Conservation (phyloP, 2,888 invertebrate species). For the Idaea straminata region DNA sequence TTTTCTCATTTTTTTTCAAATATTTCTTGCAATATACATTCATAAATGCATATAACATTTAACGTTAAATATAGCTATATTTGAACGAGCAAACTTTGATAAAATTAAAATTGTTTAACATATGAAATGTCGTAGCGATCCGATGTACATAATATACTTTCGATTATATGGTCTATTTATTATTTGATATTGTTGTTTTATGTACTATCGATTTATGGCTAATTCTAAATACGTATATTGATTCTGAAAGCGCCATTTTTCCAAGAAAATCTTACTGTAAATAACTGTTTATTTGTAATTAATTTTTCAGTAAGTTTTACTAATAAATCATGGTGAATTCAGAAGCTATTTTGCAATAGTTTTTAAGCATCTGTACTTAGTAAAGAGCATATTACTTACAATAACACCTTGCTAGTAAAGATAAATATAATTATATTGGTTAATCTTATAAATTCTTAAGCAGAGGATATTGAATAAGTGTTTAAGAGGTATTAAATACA, state of each 20-base stretch:
- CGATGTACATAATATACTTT: constrained; percentile 20
- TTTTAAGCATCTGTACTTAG: constrained; percentile 65
- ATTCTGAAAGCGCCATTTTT: constrained; percentile 25
- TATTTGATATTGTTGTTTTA: constrained; percentile 76
- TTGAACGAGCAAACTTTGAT: constrained; percentile 79
- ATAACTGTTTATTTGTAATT: constrained; percentile 18
- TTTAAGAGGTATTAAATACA: constrained; percentile 60
- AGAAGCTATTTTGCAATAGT: constrained; percentile 37
- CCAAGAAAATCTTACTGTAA: constrained; percentile 19
- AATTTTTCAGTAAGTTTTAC: constrained; percentile 21
- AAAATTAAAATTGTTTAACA: constrained; percentile 79
- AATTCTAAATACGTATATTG: constrained; percentile 66
- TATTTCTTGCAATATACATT: constrained; percentile 59
- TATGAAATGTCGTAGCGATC: constrained; percentile 66
- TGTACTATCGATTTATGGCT: constrained; percentile 76
- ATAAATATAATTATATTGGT: constrained; percentile 54
- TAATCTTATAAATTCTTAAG: constrained; percentile 55
- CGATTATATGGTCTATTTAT: constrained; percentile 29
- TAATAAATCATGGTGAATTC: constrained; percentile 27
- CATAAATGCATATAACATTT: constrained; percentile 68
- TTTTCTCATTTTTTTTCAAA: constrained; percentile 56
- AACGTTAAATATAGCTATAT: constrained; percentile 76
- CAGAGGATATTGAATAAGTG: constrained; percentile 58
- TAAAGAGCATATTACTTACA: constrained; percentile 70
- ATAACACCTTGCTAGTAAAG: constrained; percentile 54